These are phyloP conservation scores for Spicauda simplicius DNA, from an alignment of 2,888 invertebrate genomes.

Conservation along the genomic window DNA sequence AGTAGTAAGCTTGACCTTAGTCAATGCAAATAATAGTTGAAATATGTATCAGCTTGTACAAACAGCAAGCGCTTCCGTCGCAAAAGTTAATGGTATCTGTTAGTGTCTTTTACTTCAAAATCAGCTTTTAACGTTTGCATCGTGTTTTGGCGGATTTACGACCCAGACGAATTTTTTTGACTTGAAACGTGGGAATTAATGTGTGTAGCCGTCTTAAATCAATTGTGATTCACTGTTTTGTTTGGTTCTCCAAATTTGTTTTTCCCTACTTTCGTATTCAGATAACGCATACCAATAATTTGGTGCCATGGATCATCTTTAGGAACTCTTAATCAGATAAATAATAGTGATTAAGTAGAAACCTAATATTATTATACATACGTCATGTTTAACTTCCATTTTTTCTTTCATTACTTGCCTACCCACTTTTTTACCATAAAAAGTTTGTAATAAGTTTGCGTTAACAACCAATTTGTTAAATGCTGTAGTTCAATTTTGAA, in stretches of 20 bases:
- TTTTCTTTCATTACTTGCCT: too few relatives aligned
- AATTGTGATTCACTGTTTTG: conserved; percentile 32
- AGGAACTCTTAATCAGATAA: too few relatives aligned
- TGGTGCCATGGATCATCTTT: background rate
- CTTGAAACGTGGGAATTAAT: conserved; percentile 39
- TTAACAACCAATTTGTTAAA: too few relatives aligned
- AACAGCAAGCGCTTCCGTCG: background rate
- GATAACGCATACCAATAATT: background rate
- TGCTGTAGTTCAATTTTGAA: too few relatives aligned
- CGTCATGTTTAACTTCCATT: too few relatives aligned
- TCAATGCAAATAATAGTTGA: background rate
- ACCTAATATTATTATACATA: too few relatives aligned
- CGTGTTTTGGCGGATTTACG: conserved; percentile 41
- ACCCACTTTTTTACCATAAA: too few relatives aligned
- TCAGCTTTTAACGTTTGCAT: conserved; percentile 35
- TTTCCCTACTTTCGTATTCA: conserved; percentile 15
- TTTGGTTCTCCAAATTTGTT: conserved; percentile 16
- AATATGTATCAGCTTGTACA: background rate
- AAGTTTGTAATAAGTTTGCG: too few relatives aligned
- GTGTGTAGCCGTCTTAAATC: conserved; percentile 35
- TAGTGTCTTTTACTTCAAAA: background rate
- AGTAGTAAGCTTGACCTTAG: too few relatives aligned
- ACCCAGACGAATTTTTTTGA: conserved; percentile 38
- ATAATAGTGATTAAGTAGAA: too few relatives aligned
- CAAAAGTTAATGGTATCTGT: background rate